Evolutionary conservation across 2,888 invertebrate genomes (phyloP).

Genomic region (Aleiodes leptofemur): DNA sequence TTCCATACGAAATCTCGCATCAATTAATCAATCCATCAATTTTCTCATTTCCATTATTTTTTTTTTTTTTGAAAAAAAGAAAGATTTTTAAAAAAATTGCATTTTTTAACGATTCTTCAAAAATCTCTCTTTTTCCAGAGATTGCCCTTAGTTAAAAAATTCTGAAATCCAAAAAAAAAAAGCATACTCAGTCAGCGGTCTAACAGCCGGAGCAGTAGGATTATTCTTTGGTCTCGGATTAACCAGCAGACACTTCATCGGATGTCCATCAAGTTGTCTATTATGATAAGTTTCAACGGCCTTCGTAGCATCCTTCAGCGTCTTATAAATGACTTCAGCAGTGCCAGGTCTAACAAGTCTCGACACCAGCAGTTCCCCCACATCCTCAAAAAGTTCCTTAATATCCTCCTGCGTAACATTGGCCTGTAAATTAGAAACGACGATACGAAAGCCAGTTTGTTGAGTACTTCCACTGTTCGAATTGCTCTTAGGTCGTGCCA

Average conservation of each 20-base stretch:
- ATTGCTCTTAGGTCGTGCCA: conserved; percentile 75
- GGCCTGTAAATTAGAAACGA: conserved; percentile 92
- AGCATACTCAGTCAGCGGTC: conserved; percentile 70
- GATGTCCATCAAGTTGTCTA: conserved; percentile 93
- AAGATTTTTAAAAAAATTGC: too few relatives aligned
- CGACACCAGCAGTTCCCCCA: conserved; percentile 90
- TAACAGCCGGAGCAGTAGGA: conserved; percentile 77
- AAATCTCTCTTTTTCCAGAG: too few relatives aligned
- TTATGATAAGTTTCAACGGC: conserved; percentile 96
- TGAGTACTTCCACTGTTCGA: conserved; percentile 60
- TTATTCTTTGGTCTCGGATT: conserved; percentile 83
- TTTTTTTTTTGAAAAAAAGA: too few relatives aligned
- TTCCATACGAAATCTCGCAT: too few relatives aligned
- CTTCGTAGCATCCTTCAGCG: conserved; percentile 89
- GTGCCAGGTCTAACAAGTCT: conserved; percentile 90
- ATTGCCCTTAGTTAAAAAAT: too few relatives aligned
- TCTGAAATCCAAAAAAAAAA: conserved; percentile 45
- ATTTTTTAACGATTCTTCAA: too few relatives aligned
- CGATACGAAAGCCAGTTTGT: conserved; percentile 86
- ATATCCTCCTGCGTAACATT: conserved; percentile 94
- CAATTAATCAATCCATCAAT: too few relatives aligned
- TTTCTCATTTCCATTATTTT: too few relatives aligned
- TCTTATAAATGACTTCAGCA: conserved; percentile 94
- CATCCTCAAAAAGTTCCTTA: conserved; percentile 94
- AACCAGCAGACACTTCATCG: conserved; percentile 93